Evolutionary conservation across 2,797 vertebrate species (phyloP).

Genomic region (Ctenopoma multispine): DNA sequence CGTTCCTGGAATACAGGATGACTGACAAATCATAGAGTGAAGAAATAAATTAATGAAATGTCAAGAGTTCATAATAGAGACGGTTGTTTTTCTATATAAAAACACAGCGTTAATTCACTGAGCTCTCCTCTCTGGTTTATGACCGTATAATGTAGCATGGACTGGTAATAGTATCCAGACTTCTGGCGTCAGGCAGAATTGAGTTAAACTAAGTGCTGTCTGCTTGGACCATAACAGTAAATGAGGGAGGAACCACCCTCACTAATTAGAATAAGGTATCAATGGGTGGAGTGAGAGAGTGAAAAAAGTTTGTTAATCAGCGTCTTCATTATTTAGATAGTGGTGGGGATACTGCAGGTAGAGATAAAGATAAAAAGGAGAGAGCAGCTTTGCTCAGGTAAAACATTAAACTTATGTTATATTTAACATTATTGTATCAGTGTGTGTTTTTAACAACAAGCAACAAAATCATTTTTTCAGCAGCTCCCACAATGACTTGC

Average conservation of each 20-base stretch:
- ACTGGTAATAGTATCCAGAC: conserved; percentile 72
- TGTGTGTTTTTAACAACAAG: not conserved
- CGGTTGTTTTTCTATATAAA: conserved; percentile 33
- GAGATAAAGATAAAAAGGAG: not conserved
- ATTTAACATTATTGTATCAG: conserved; percentile 4
- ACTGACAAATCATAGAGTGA: no score
- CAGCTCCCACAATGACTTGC: not conserved
- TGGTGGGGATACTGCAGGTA: conserved; percentile 1
- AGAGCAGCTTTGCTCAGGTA: not conserved
- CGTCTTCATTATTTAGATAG: conserved; percentile 32
- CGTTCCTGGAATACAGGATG: no score
- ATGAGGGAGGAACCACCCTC: conserved; percentile 47
- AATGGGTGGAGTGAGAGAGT: not conserved
- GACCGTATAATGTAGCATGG: conserved; percentile 56
- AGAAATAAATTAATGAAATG: conserved; percentile 22
- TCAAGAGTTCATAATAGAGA: conserved; percentile 20
- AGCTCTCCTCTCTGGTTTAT: conserved; percentile 54
- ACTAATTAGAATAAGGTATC: conserved; percentile 39
- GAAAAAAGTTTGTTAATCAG: not conserved
- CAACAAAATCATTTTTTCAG: not conserved
- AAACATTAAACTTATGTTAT: not conserved
- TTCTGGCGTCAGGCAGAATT: conserved; percentile 73
- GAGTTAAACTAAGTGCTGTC: conserved; percentile 78
- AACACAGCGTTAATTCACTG: conserved; percentile 39
- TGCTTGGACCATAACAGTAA: conserved; percentile 55